These are phyloP conservation scores for Alentia gelatinosa DNA, from an alignment of 2,888 invertebrate genomes.

Conservation along the genomic window DNA sequence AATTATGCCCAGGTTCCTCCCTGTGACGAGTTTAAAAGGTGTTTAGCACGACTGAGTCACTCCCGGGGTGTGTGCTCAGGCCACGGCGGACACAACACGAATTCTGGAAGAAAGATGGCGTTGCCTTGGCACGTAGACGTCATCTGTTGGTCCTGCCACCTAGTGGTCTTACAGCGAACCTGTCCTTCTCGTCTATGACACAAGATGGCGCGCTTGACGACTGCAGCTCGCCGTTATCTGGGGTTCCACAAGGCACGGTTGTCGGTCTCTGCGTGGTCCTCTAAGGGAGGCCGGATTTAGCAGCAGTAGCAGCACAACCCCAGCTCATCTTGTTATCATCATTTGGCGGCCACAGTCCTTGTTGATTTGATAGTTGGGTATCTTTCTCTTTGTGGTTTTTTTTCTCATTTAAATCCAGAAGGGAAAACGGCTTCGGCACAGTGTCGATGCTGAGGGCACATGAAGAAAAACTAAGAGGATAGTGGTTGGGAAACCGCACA, in stretches of 20 bases:
- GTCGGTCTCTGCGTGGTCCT: neutral
- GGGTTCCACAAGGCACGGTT: slow-evolving; percentile 3
- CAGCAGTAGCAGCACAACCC: neutral
- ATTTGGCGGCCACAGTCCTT: neutral
- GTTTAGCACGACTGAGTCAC: no score
- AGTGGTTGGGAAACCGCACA: neutral
- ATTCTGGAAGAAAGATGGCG: neutral
- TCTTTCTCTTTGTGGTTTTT: neutral
- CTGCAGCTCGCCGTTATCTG: neutral
- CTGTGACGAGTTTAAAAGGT: no score
- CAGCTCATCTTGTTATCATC: neutral
- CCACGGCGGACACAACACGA: neutral
- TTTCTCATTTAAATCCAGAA: neutral
- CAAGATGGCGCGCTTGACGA: neutral
- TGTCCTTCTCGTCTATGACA: neutral
- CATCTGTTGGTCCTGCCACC: slow-evolving; percentile 1
- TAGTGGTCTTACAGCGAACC: neutral
- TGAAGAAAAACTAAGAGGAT: neutral
- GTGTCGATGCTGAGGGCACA: neutral
- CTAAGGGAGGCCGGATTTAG: neutral
- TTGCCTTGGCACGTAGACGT: neutral
- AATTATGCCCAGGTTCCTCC: neutral
- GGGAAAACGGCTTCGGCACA: neutral
- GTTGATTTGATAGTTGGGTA: no score
- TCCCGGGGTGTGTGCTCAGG: neutral